These are phyloP conservation scores for Oryzias curvinotus DNA, from an alignment of 2,113 vertebrate genomes.

Conservation along the genomic window DNA sequence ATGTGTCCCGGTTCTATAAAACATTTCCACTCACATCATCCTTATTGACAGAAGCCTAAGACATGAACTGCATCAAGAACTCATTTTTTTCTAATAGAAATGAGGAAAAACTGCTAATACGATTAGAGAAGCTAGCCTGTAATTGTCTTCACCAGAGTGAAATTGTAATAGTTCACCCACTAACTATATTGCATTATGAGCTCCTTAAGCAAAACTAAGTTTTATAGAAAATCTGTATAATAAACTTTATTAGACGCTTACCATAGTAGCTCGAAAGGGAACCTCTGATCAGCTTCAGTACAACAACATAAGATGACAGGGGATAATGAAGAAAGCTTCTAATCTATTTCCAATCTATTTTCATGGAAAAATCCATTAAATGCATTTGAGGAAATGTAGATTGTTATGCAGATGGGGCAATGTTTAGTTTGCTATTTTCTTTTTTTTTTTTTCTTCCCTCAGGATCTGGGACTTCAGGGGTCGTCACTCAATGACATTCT, in stretches of 20 bases:
- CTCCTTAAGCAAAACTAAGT: neutral
- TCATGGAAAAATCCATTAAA: conserved; percentile 29
- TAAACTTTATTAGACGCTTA: no score
- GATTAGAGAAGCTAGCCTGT: conserved; percentile 7
- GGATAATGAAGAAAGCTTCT: conserved; percentile 19
- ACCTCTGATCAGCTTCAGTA: conserved; percentile 27
- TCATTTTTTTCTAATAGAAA: neutral
- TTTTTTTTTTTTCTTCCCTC: conserved; percentile 13
- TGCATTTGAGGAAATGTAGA: conserved; percentile 24
- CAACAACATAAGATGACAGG: conserved; percentile 35
- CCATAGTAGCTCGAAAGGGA: neutral
- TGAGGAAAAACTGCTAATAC: conserved; percentile 1
- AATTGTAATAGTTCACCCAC: conserved; percentile 4
- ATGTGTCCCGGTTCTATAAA: conserved; percentile 32
- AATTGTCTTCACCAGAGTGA: conserved; percentile 5
- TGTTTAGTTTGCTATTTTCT: conserved; percentile 2
- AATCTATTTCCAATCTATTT: conserved; percentile 30
- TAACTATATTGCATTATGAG: neutral
- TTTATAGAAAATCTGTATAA: neutral
- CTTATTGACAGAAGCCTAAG: conserved; percentile 2
- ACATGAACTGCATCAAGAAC: conserved; percentile 4
- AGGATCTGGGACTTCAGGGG: conserved; percentile 89
- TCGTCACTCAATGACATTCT: conserved; percentile 87
- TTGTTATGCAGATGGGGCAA: neutral
- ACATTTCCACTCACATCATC: conserved; percentile 26